Evolutionary conservation across 1,140 invertebrate species (phyloP).

Genomic region (Magallana ariakensis): DNA sequence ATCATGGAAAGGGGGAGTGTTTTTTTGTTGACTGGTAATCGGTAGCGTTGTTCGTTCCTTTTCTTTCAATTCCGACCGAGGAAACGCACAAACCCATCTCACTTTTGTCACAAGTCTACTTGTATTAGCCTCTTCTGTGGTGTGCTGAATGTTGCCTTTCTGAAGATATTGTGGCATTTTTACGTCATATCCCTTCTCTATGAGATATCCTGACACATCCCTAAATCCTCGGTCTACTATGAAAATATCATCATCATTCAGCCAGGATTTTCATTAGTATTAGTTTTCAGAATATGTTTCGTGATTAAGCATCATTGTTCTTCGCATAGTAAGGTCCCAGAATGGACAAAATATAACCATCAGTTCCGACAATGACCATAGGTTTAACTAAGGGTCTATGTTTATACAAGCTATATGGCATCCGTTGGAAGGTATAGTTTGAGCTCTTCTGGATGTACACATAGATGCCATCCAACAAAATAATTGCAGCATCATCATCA

Average conservation of each 20-base stretch:
- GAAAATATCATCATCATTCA: neutral
- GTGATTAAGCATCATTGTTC: conserved; percentile 44
- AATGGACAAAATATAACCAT: conserved; percentile 41
- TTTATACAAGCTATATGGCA: conserved; percentile 41
- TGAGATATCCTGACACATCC: no score
- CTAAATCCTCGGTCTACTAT: no score
- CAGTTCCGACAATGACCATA: conserved; percentile 36
- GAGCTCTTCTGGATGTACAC: conserved; percentile 45
- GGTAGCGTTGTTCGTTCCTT: no score
- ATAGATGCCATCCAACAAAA: conserved; percentile 42
- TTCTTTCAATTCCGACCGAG: no score
- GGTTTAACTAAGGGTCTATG: conserved; percentile 41
- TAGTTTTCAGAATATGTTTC: conserved; percentile 44
- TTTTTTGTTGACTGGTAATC: no score
- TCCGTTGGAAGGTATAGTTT: conserved; percentile 40
- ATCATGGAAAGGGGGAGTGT: no score
- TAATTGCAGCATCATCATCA: neutral
- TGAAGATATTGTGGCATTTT: no score
- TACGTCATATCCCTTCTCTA: no score
- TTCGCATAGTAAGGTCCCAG: conserved; percentile 42
- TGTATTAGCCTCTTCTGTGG: no score
- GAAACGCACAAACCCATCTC: no score
- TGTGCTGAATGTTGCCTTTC: no score
- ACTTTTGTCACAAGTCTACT: no score
- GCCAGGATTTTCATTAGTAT: neutral